These are phyloP conservation scores for Cydia fagiglandana DNA, from an alignment of 1,140 invertebrate species.

Conservation along the genomic window DNA sequence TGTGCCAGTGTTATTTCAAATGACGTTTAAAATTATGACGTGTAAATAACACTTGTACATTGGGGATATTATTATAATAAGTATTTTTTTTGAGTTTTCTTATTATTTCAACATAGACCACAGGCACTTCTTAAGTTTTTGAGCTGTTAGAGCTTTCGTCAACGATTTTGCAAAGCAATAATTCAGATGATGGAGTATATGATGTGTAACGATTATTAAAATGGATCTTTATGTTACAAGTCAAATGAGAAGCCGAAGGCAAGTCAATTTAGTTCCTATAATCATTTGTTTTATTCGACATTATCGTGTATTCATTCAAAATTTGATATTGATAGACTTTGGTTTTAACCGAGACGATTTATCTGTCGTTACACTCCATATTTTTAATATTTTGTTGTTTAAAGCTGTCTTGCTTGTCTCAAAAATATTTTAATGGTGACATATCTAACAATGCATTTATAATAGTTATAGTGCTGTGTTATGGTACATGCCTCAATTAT, in stretches of 20 bases:
- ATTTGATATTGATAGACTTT: neutral
- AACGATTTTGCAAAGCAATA: slow-evolving; percentile 5
- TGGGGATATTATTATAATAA: too few relatives aligned
- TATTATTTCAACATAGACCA: neutral
- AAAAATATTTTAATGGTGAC: slow-evolving; percentile 8
- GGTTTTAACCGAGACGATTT: too few relatives aligned
- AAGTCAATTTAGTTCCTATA: neutral
- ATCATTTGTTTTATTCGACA: neutral
- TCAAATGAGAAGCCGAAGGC: neutral
- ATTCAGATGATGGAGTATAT: neutral
- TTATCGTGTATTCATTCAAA: slow-evolving; percentile 34
- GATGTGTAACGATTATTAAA: neutral
- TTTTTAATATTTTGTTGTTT: neutral
- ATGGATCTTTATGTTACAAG: neutral
- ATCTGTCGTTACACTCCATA: neutral
- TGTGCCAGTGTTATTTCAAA: too few relatives aligned
- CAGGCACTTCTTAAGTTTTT: neutral
- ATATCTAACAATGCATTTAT: slow-evolving; percentile 5
- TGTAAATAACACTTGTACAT: too few relatives aligned
- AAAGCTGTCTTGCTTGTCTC: neutral
- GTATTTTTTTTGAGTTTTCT: too few relatives aligned
- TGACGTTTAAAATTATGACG: too few relatives aligned
- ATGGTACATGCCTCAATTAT: slow-evolving; percentile 2
- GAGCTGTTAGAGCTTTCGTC: neutral
- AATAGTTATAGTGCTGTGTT: neutral